Evolutionary conservation across 2,797 vertebrate genomes (phyloP).

Genomic region (Peromyscus eremicus): DNA sequence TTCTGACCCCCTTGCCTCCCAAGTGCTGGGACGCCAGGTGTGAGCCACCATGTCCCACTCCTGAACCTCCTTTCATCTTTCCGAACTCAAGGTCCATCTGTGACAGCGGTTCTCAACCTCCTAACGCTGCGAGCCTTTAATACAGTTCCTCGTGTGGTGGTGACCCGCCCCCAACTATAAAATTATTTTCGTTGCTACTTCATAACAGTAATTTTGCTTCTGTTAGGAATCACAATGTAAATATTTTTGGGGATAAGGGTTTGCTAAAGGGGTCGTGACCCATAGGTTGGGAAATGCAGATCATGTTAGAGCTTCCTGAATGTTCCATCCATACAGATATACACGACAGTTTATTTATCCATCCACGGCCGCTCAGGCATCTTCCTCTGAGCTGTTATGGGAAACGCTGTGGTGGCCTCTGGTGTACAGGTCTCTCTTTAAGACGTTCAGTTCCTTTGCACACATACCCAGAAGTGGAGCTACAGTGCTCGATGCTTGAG

Average conservation of each 20-base stretch:
- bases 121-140: neutral
- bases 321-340: neutral
- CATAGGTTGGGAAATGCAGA: neutral
- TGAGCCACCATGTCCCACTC: neutral
- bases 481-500: neutral
- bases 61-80: neutral
- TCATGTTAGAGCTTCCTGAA: neutral
- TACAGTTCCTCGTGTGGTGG: neutral
- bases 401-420: fast-evolving
- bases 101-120: neutral
- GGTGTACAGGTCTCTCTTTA: fast-evolving
- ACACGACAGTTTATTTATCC: neutral
- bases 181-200: neutral
- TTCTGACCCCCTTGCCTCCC: no score
- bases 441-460: neutral
- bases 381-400: neutral
- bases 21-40: neutral
- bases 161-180: neutral
- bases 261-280: neutral
- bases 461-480: neutral
- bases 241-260: neutral
- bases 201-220: neutral
- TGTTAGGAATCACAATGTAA: neutral
- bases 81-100: neutral
- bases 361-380: no score